phyloP scores from a whole-genome alignment of 2,113 vertebrate genomes.

The Alethe castanea region DNA sequence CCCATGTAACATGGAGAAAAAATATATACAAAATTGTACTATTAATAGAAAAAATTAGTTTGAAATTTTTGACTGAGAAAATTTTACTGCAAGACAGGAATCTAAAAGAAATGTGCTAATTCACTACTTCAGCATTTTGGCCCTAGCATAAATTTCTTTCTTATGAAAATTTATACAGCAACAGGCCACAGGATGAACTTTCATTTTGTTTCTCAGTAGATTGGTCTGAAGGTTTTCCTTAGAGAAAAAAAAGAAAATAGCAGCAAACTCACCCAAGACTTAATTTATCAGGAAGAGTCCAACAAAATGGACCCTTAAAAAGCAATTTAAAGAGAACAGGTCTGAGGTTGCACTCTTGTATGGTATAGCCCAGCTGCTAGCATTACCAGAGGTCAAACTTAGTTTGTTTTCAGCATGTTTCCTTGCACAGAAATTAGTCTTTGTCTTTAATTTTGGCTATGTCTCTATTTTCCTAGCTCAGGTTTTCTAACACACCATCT shows the following conservation, averaged over 20 bases:
- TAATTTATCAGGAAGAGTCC: not conserved
- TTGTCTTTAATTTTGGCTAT: constrained; percentile 44
- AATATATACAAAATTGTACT: not conserved
- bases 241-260: not conserved
- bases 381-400: constrained; percentile 5
- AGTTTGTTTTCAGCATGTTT: constrained; percentile 40
- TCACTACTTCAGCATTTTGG: not conserved
- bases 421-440: constrained; percentile 43
- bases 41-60: not conserved
- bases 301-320: not conserved
- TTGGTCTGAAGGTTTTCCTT: not conserved
- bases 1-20: fast-evolving
- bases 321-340: not conserved
- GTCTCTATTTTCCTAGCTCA: constrained; percentile 32
- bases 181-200: not conserved
- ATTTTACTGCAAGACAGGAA: not conserved
- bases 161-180: not conserved
- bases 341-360: not conserved
- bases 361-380: not conserved
- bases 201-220: not conserved
- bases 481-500: constrained; percentile 55
- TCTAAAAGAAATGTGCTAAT: not conserved
- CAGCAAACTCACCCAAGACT: not conserved
- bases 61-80: not conserved
- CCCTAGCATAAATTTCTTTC: not conserved